phyloP scores from a whole-genome alignment of 2,797 vertebrate species.

The Crenuchus spilurus region DNA sequence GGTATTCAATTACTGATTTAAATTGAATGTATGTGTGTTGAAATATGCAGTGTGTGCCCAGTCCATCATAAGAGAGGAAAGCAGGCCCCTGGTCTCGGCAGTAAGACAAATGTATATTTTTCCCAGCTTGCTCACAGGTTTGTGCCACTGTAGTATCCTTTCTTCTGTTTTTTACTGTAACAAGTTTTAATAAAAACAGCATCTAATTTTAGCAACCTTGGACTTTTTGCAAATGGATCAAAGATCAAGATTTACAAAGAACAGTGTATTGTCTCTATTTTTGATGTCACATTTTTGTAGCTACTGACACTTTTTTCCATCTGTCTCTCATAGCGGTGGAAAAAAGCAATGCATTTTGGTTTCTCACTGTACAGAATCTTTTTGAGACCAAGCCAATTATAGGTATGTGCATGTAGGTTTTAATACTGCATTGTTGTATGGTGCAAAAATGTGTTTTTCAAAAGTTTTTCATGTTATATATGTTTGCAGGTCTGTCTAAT shows the following conservation, averaged over 20 bases:
- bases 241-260: not conserved
- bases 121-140: constrained; percentile 19
- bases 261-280: not conserved
- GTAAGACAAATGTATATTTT: not conserved
- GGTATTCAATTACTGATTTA: too few relatives aligned
- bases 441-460: not conserved
- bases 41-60: not conserved
- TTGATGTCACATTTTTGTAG: not conserved
- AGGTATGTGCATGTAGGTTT: constrained; percentile 13
- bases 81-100: not conserved
- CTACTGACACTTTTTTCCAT: not conserved
- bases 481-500: constrained; percentile 31
- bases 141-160: not conserved
- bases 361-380: constrained; percentile 18
- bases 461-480: not conserved
- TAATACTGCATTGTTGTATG: not conserved
- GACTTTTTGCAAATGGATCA: too few relatives aligned
- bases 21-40: not conserved
- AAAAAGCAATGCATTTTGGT: constrained; percentile 22
- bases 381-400: not conserved
- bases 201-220: not conserved
- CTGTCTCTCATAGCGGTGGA: not conserved
- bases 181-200: not conserved
- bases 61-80: not conserved
- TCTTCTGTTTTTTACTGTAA: not conserved